Evolutionary conservation across 2,797 vertebrate genomes (phyloP).

Genomic region (Coluber constrictor): DNA sequence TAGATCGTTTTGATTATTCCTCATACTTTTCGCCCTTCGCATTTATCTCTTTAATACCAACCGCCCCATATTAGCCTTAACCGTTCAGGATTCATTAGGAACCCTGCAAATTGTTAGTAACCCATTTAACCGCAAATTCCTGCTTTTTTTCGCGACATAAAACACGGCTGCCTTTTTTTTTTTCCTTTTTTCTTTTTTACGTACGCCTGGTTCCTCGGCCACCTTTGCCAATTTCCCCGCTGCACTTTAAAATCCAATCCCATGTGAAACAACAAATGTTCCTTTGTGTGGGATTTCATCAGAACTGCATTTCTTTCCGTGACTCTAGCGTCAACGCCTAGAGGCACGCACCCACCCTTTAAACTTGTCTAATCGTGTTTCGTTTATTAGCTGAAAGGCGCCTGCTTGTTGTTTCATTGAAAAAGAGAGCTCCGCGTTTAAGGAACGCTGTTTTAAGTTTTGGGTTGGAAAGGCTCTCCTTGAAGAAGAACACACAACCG

Average conservation of each 20-base stretch:
- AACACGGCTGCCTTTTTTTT: no score
- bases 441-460: neutral
- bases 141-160: neutral
- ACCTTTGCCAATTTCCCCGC: neutral
- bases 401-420: neutral
- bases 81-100: neutral
- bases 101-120: neutral
- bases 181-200: no score
- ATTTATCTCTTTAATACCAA: neutral
- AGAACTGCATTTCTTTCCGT: conserved; percentile 11
- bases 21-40: neutral
- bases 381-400: neutral
- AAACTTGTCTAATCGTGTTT: neutral
- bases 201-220: neutral
- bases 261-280: conserved; percentile 15
- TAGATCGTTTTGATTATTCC: no score
- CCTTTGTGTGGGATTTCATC: conserved; percentile 15
- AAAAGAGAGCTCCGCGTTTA: neutral
- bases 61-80: neutral
- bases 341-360: neutral
- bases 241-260: neutral
- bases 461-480: neutral
- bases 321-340: neutral
- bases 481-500: neutral
- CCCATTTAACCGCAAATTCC: neutral